Evolutionary conservation across 2,113 vertebrate genomes (phyloP).

Genomic region (Cynoglossus semilaevis): DNA sequence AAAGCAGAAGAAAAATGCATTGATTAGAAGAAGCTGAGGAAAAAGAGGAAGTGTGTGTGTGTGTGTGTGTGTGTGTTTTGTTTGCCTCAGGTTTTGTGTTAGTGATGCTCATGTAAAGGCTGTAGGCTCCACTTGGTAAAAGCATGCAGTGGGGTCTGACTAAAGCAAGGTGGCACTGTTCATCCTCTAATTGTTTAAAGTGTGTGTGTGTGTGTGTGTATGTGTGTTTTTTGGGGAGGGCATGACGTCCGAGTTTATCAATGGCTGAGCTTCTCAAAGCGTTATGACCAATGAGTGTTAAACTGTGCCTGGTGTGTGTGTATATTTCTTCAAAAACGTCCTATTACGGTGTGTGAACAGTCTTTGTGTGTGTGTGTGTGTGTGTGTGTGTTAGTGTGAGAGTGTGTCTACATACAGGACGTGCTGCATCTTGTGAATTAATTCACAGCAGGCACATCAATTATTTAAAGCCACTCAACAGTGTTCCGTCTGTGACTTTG

Average conservation of each 20-base stretch:
- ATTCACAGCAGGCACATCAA: slow-evolving; percentile 38
- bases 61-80: slow-evolving; percentile 24
- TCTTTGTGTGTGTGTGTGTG: not conserved
- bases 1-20: slow-evolving; percentile 65
- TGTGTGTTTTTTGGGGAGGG: slow-evolving; percentile 6
- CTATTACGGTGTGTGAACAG: slow-evolving; percentile 2
- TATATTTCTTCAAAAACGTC: slow-evolving; percentile 10
- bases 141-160: slow-evolving; percentile 34
- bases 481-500: slow-evolving; percentile 32
- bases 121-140: not conserved
- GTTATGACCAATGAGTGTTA: too few relatives aligned
- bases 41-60: slow-evolving; percentile 45
- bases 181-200: slow-evolving; percentile 28
- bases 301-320: not conserved
- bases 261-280: too few relatives aligned
- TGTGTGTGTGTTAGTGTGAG: not conserved
- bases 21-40: slow-evolving; percentile 59
- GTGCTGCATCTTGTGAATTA: slow-evolving; percentile 37
- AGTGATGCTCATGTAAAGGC: slow-evolving; percentile 36
- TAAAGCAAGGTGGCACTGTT: slow-evolving; percentile 69
- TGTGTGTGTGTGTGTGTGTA: slow-evolving; percentile 6
- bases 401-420: slow-evolving; percentile 8
- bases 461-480: slow-evolving; percentile 47
- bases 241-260: too few relatives aligned
- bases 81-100: not conserved